These are phyloP conservation scores for Melieria omissa DNA, from an alignment of 2,888 invertebrate species.

Conservation along the genomic window DNA sequence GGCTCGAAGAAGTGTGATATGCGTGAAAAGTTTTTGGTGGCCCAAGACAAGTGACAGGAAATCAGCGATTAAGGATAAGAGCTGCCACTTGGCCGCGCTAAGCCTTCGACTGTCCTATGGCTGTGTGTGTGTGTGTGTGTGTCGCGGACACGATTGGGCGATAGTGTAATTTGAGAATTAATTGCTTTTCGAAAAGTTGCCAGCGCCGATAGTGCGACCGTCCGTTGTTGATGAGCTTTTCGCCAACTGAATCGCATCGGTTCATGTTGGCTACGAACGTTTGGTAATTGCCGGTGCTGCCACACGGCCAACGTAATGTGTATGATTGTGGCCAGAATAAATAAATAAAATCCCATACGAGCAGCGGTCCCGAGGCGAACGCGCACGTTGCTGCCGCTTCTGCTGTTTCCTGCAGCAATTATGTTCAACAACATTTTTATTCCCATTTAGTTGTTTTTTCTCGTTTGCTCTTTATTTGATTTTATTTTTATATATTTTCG, in stretches of 20 bases:
- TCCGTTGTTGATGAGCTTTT: not conserved
- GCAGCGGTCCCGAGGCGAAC: not conserved
- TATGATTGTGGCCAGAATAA: constrained; percentile 23
- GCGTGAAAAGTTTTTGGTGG: constrained; percentile 38
- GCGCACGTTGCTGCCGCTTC: not conserved
- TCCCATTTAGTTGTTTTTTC: constrained; percentile 16
- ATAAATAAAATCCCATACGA: constrained; percentile 24
- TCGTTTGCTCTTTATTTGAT: not conserved
- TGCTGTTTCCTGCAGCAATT: constrained; percentile 36
- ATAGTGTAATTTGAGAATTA: constrained; percentile 37
- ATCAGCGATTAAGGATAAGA: constrained; percentile 40
- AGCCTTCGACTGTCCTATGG: constrained; percentile 14
- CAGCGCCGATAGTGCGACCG: too few relatives aligned
- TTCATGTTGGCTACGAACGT: not conserved
- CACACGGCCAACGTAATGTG: constrained; percentile 20
- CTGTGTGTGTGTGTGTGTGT: constrained; percentile 4
- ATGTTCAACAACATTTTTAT: constrained; percentile 36
- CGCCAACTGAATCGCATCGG: not conserved
- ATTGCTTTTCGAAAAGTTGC: constrained; percentile 37
- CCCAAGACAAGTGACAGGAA: constrained; percentile 39
- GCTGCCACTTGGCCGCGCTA: constrained; percentile 25
- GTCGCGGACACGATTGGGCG: constrained; percentile 23
- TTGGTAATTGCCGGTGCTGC: constrained; percentile 27
- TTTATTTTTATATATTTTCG: constrained; percentile 24
- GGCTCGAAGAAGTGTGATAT: constrained; percentile 33